Evolutionary conservation across 2,888 invertebrate genomes (phyloP).

Genomic region (Luperina nickerlii): DNA sequence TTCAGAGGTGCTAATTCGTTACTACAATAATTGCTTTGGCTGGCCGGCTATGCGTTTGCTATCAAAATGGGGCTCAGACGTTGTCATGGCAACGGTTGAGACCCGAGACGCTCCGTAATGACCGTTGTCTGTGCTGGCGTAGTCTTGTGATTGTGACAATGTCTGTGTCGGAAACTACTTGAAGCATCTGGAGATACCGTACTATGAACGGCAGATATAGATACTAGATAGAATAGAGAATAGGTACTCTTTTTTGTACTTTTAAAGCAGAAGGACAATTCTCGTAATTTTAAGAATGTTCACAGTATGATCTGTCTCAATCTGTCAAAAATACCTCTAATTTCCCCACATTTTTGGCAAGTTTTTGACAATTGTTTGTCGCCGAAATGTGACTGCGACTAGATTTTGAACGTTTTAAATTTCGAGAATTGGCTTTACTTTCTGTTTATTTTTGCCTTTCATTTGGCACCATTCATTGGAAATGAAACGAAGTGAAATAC

Average conservation of each 20-base stretch:
- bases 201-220: background rate
- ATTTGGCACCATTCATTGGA: background rate
- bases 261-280: no score
- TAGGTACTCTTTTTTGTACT: background rate
- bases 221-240: no score
- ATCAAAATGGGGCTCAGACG: conserved; percentile 11
- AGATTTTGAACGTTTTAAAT: no score
- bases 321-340: no score
- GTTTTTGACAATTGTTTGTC: no score
- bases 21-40: background rate
- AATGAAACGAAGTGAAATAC: no score
- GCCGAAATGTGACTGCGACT: no score
- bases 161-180: background rate
- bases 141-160: conserved; percentile 10
- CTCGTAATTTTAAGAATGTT: no score
- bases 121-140: conserved; percentile 11
- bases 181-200: background rate
- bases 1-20: background rate
- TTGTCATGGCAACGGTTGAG: conserved; percentile 24
- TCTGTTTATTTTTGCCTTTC: background rate
- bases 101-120: conserved; percentile 17
- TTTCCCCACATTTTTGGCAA: no score
- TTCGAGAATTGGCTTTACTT: background rate
- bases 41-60: background rate
- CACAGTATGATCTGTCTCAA: no score